A percentile compares a stretch with the other conserved stretches of the same genome.
phyloP scores from a whole-genome alignment of 2,888 invertebrate species.

The Rosalia funebris region DNA sequence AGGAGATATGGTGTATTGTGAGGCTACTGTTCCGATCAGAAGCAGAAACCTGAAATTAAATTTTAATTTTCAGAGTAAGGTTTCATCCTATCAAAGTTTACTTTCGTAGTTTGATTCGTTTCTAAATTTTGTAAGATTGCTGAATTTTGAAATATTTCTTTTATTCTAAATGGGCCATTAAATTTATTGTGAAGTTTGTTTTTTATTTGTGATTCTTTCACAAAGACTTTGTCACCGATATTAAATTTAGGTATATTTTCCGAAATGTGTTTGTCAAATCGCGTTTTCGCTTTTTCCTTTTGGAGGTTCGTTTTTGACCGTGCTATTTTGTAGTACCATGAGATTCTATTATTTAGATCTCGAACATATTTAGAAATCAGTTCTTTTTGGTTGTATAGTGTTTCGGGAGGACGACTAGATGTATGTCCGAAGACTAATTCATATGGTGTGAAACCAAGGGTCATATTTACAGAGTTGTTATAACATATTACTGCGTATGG shows the following conservation, averaged over 20 bases:
- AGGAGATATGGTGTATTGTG: neutral
- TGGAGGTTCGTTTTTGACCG: conserved; percentile 8
- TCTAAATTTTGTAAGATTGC: neutral
- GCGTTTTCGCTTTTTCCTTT: conserved; percentile 36
- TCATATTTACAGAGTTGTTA: neutral
- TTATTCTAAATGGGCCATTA: conserved; percentile 30
- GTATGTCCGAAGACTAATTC: conserved; percentile 38
- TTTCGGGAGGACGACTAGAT: conserved; percentile 31
- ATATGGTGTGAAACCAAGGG: conserved; percentile 16
- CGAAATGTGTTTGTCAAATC: conserved; percentile 26
- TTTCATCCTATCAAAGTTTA: conserved; percentile 11
- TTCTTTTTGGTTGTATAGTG: conserved; percentile 32
- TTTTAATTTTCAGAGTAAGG: no score
- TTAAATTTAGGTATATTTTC: conserved; percentile 17
- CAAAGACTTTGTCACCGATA: conserved; percentile 32
- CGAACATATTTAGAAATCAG: conserved; percentile 36
- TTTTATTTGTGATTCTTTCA: conserved; percentile 32
- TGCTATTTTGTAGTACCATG: conserved; percentile 34
- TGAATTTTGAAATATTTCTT: conserved; percentile 10
- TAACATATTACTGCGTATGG: neutral
- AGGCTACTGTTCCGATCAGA: neutral
- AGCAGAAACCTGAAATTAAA: neutral
- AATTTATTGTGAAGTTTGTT: conserved; percentile 32
- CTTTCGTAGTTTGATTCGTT: conserved; percentile 14
- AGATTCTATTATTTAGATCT: conserved; percentile 32